Evolutionary conservation across 2,888 invertebrate genomes (phyloP), one percentile per base, ranked within the genome.

Genomic region (Oegoconia quadripuncta): DNA sequence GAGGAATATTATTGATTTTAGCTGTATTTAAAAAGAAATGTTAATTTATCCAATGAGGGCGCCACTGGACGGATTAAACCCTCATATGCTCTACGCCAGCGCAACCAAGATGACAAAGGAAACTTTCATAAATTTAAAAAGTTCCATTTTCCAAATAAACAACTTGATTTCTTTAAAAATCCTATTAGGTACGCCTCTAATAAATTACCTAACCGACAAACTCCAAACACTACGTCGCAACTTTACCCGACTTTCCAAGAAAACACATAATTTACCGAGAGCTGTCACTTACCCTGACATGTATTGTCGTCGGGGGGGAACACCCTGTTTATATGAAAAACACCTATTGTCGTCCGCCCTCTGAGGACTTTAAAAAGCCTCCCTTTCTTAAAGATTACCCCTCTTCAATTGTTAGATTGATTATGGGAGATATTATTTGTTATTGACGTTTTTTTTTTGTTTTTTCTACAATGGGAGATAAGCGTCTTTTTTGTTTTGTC

Each of bases 301-400:
- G 41, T 40, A 40, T 46, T 48, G 50, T 43, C 44, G 42, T 14
- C 5, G 23, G 27, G 30, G 15, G 26, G 29, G 37, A n/a, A 32
- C 34, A 22, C 39, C 48, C 46, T 42, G 44, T 50, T 50, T 52
- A 38, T 48, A 47, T 47, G 52, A 49, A 49, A 53, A 53, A 50
- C 49, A 48, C 36, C 49, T 39, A 46, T 53, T 53, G 53, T 53
- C 42, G 34, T 33, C 37, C 37, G 42, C 48, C 51, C 53, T 48
- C 48, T 14, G 34, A 34, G 44, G 49, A 51, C 42, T 48, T 53
- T 50, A 39, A 52, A 53, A 50, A 42, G 41, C 45, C 41, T 41
- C 37, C 47, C 42, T 39, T 50, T 42, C 41, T 43, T 49, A 29
- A 44, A 46, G 48, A 46, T 42, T 40, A 44, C 40, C 49, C 48